Conservation (phyloP, 2,797 vertebrate genomes). For the Smutsia gigantea region DNA sequence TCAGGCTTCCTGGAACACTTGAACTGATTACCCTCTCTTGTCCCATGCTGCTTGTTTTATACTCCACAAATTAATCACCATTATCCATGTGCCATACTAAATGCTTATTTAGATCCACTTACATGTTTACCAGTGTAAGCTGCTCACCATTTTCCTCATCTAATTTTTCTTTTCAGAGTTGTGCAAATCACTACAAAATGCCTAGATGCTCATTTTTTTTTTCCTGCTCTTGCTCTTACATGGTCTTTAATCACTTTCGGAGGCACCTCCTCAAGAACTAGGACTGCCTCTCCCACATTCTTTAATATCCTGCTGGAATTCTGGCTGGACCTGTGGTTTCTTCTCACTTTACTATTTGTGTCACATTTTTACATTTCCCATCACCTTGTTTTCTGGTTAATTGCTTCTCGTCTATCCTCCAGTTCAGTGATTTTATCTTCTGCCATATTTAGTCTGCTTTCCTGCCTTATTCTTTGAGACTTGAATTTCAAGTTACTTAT, state of each 20-base stretch:
- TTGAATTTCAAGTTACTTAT: not conserved
- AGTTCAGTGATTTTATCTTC: constrained; percentile 11
- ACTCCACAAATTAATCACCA: not conserved
- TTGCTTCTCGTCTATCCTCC: not conserved
- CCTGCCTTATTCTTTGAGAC: not conserved
- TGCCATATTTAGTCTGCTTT: not conserved
- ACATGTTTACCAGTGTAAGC: not conserved
- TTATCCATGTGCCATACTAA: not conserved
- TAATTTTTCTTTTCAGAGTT: not conserved
- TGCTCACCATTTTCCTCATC: not conserved
- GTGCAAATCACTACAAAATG: not conserved
- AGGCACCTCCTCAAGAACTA: not conserved
- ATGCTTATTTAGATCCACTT: not conserved
- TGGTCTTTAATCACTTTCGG: not conserved
- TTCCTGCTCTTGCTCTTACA: not conserved
- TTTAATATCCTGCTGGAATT: not conserved
- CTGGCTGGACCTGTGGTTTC: not conserved
- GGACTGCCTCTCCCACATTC: not conserved
- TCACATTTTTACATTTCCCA: not conserved
- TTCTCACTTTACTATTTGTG: not conserved
- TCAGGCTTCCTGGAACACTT: not conserved
- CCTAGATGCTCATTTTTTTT: not conserved
- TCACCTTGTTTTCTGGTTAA: not conserved
- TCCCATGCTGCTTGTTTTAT: not conserved
- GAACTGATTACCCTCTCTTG: not conserved